Conservation (phyloP, 2,888 invertebrate genomes). For the Diplazon laetatorius region DNA sequence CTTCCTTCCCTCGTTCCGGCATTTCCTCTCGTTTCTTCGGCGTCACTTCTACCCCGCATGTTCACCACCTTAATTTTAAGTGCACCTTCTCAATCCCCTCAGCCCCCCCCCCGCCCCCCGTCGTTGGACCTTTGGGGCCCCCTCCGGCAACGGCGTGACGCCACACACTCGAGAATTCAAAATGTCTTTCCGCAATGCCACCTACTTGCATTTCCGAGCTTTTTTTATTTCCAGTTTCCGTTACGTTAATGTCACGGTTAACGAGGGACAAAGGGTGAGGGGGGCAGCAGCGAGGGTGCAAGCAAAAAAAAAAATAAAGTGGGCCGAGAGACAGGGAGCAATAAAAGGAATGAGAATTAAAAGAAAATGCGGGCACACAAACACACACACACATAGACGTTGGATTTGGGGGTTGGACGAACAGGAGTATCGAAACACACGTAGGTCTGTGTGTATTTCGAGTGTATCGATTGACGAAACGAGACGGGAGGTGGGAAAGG, state of each 20-base stretch:
- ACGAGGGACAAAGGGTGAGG: slow-evolving; percentile 7
- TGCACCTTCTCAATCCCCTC: slow-evolving; percentile 44
- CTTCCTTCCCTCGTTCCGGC: slow-evolving; percentile 6
- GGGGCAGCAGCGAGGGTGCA: background rate
- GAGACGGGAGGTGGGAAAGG: slow-evolving; percentile 8
- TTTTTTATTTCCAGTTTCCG: slow-evolving; percentile 10
- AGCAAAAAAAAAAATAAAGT: slow-evolving; percentile 10
- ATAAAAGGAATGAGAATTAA: background rate
- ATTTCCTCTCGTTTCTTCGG: slow-evolving; percentile 42
- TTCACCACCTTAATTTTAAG: slow-evolving; percentile 50
- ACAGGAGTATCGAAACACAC: slow-evolving; percentile 37
- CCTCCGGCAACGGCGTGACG: too few relatives aligned
- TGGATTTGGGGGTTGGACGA: slow-evolving; percentile 20
- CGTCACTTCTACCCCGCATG: slow-evolving; percentile 39
- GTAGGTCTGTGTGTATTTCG: slow-evolving; percentile 45
- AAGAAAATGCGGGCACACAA: slow-evolving; percentile 20
- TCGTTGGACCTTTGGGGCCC: too few relatives aligned
- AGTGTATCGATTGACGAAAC: slow-evolving; percentile 54
- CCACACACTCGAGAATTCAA: slow-evolving; percentile 41
- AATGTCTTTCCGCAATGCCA: slow-evolving; percentile 33
- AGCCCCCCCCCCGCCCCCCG: too few relatives aligned
- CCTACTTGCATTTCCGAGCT: slow-evolving; percentile 11
- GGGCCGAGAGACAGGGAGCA: background rate
- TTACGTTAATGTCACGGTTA: slow-evolving; percentile 32
- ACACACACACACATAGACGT: background rate